Conservation (phyloP, 2,888 invertebrate species). For the Aplocera efformata region DNA sequence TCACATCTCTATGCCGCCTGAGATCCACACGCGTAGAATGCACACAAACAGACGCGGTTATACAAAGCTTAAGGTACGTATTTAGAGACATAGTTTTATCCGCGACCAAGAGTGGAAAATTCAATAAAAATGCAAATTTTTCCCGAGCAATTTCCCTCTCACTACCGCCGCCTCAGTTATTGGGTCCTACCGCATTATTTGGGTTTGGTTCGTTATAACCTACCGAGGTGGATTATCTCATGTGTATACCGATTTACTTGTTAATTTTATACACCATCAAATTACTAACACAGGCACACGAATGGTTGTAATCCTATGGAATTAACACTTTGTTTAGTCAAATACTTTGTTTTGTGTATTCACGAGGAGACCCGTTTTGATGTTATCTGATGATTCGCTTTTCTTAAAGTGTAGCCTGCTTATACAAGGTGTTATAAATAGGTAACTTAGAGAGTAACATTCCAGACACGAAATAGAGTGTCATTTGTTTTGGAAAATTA, state of each 20-base stretch:
- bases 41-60: slow-evolving; percentile 47
- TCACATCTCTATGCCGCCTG: slow-evolving; percentile 38
- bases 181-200: slow-evolving; percentile 64
- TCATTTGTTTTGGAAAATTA: no score
- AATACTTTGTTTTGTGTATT: slow-evolving; percentile 39
- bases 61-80: slow-evolving; percentile 67
- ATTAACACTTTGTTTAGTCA: slow-evolving; percentile 43
- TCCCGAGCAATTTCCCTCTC: slow-evolving; percentile 68
- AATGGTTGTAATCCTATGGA: slow-evolving; percentile 47
- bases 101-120: slow-evolving; percentile 72
- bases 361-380: slow-evolving; percentile 18
- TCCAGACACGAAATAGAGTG: no score
- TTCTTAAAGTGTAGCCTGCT: slow-evolving; percentile 13
- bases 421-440: not conserved
- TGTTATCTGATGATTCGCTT: slow-evolving; percentile 23
- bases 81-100: slow-evolving; percentile 72
- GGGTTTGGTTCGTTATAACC: slow-evolving; percentile 51
- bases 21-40: slow-evolving; percentile 36
- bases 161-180: slow-evolving; percentile 60
- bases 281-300: slow-evolving; percentile 52
- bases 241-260: slow-evolving; percentile 50
- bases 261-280: slow-evolving; percentile 54
- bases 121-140: slow-evolving; percentile 79
- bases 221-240: slow-evolving; percentile 42
- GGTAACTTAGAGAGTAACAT: no score